Base-by-base conservation (phyloP, 2,113 vertebrate species). In the Amia ocellicauda region DNA sequence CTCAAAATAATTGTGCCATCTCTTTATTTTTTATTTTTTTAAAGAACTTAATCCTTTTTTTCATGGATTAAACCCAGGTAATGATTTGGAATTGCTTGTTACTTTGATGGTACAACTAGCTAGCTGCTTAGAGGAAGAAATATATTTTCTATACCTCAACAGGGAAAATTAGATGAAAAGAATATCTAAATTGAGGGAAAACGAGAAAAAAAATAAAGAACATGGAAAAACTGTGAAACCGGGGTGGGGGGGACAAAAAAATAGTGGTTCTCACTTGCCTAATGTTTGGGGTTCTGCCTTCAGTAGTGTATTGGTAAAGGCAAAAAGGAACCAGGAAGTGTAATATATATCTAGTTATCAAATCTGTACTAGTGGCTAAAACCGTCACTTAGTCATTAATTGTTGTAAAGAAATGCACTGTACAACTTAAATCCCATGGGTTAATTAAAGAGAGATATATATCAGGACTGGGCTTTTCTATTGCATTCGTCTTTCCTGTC, bases 401-500 rank as follows among this genome's bases (percentile, higher is more conserved):
- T 85, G 84, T 88, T 86, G 85, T 88, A 86, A 89, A 86, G 80
- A 86, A 86, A 85, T 88, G 83, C 87, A 88, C 85, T 90, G 87
- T 89, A 82, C 80, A 85, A 84, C 76, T 83, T 72, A 75, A 86
- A 85, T 87, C 84, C 78, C 80, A 84, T 83, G 78, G 82, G 83
- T 84, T 83, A 86, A 89, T 86, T 88, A 85, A 90, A 77, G 19
- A 47, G 84, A 83, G 69, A 83, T 75, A 58, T 66, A 52, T 53
- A 58, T 74, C 43, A 47, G 43, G 43, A 47, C n/a, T n/a, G n/a
- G n/a, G n/a, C n/a, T n/a, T n/a, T n/a, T n/a, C n/a, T n/a, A n/a
- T n/a, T n/a, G n/a, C n/a, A n/a, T n/a, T n/a, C n/a, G n/a, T n/a
- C n/a, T n/a, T n/a, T n/a, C n/a, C n/a, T n/a, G n/a, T n/a, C n/a